Conservation (phyloP, 2,888 invertebrate species). For the Corbicula japonica region DNA sequence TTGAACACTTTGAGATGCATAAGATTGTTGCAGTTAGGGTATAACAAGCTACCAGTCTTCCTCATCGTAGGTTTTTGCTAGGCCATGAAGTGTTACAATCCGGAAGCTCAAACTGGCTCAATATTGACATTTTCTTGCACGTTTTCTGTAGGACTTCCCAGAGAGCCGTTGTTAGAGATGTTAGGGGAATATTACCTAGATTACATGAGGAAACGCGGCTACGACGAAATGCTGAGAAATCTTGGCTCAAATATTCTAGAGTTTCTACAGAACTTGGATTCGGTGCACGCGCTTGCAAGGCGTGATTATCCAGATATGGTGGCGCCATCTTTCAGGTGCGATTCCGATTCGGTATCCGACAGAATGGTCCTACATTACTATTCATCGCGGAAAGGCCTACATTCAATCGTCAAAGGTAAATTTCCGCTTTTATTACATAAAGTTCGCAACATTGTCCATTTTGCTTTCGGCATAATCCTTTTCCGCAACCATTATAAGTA, state of each 20-base stretch:
- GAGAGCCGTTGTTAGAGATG: conserved; percentile 72
- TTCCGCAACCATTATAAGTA: no score
- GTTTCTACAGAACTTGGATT: conserved; percentile 79
- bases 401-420: conserved; percentile 75
- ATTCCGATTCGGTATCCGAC: conserved; percentile 74
- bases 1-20: no score
- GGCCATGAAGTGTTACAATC: no score
- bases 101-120: no score
- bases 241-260: conserved; percentile 76
- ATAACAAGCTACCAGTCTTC: no score
- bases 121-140: no score
- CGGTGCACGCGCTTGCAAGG: conserved; percentile 74
- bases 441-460: no score
- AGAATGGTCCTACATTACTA: conserved; percentile 80
- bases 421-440: no score
- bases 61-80: no score
- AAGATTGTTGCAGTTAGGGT: no score
- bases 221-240: conserved; percentile 77
- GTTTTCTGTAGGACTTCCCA: conserved; percentile 69
- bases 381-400: conserved; percentile 73
- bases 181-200: conserved; percentile 77
- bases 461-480: no score
- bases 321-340: conserved; percentile 79
- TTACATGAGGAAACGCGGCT: conserved; percentile 68
- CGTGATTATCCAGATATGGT: conserved; percentile 75